These are phyloP conservation scores for Dryobota labecula DNA, from an alignment of 2,888 invertebrate species.

Conservation along the genomic window DNA sequence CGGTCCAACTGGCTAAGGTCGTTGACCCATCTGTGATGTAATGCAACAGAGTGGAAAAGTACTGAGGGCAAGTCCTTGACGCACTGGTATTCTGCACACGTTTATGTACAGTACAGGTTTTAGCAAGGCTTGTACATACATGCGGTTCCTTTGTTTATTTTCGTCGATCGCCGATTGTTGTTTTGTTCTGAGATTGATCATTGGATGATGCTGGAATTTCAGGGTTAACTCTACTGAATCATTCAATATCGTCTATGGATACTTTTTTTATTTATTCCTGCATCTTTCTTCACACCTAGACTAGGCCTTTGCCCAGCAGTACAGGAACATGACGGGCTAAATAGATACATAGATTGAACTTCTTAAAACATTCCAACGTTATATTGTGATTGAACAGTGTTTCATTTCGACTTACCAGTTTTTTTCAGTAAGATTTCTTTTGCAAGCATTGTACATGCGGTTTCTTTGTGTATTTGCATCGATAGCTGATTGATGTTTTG, in stretches of 20 bases:
- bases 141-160: conserved; percentile 36
- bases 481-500: conserved; percentile 4
- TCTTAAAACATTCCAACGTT: no score
- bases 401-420: no score
- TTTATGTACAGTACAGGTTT: conserved; percentile 55
- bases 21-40: conserved; percentile 56
- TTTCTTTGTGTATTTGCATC: conserved; percentile 34
- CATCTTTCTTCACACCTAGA: no score
- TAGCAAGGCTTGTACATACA: conserved; percentile 7
- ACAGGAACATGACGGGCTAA: not conserved
- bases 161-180: not conserved
- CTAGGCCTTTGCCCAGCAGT: not conserved
- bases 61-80: conserved; percentile 55
- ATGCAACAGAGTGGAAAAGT: conserved; percentile 63
- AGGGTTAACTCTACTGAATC: not conserved
- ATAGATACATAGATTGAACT: no score
- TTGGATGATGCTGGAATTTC: not conserved
- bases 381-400: no score
- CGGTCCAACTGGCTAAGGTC: conserved; percentile 43
- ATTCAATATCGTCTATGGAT: not conserved
- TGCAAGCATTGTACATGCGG: conserved; percentile 11
- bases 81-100: conserved; percentile 56
- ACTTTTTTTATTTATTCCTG: not conserved
- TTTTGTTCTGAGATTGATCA: conserved; percentile 13
- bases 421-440: no score